Evolutionary conservation across 2,113 vertebrate species (phyloP).

Genomic region (Pygoscelis antarcticus): DNA sequence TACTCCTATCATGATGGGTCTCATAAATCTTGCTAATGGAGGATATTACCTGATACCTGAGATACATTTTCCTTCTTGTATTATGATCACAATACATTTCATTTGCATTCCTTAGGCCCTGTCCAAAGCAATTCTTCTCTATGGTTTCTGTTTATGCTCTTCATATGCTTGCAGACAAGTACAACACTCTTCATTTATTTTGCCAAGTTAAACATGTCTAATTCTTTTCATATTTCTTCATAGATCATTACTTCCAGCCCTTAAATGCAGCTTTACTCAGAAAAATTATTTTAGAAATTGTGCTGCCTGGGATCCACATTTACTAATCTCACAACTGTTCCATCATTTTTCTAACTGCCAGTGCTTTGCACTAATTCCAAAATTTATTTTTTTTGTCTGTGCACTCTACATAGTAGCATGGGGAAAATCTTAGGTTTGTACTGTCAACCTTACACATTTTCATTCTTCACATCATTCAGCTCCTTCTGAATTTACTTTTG

Average conservation of each 20-base stretch:
- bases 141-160: slow-evolving; percentile 46
- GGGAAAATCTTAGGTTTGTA: not conserved
- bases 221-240: slow-evolving; percentile 55
- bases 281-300: slow-evolving; percentile 20
- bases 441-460: not conserved
- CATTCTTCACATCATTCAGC: not conserved
- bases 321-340: not conserved
- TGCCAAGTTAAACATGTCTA: slow-evolving; percentile 42
- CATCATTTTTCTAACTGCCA: not conserved
- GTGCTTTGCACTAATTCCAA: not conserved
- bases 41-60: slow-evolving; percentile 69
- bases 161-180: slow-evolving; percentile 52
- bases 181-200: slow-evolving; percentile 36
- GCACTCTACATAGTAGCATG: not conserved
- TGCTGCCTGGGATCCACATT: not conserved
- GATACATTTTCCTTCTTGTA: slow-evolving; percentile 72
- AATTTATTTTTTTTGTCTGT: not conserved
- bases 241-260: slow-evolving; percentile 37
- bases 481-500: not conserved
- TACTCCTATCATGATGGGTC: slow-evolving; percentile 51
- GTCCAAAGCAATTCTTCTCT: slow-evolving; percentile 65
- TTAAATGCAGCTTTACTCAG: slow-evolving; percentile 10
- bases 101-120: slow-evolving; percentile 60
- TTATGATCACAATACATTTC: slow-evolving; percentile 69
- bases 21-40: slow-evolving; percentile 75